A percentile compares a stretch with the other conserved stretches of the same genome.
Evolutionary conservation across 2,888 invertebrate species (phyloP).

Genomic region (Sarcophaga caerulescens): DNA sequence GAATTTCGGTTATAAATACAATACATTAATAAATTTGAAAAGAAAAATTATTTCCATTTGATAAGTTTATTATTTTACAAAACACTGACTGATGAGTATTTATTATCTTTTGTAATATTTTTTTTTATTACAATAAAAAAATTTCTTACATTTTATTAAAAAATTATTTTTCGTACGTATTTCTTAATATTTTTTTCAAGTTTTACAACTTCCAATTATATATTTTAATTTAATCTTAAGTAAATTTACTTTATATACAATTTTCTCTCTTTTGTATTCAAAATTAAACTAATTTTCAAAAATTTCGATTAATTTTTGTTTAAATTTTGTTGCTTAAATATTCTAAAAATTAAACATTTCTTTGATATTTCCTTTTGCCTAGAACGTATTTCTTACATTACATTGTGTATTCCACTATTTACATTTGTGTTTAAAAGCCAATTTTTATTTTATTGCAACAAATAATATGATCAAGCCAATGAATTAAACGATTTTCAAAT

Average conservation of each 20-base stretch:
- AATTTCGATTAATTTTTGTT: background rate
- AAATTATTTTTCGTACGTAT: conserved; percentile 60
- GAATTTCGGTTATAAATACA: background rate
- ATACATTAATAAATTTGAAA: background rate
- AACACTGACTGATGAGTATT: conserved; percentile 49
- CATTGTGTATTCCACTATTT: background rate
- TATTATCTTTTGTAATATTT: conserved; percentile 15
- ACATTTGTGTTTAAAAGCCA: background rate
- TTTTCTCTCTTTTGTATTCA: background rate
- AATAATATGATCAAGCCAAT: background rate
- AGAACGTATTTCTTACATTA: background rate
- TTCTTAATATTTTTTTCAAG: conserved; percentile 29
- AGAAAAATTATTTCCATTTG: conserved; percentile 35
- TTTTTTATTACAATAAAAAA: conserved; percentile 37
- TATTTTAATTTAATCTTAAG: conserved; percentile 10
- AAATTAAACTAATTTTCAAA: conserved; percentile 9
- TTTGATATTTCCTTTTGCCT: conserved; percentile 24
- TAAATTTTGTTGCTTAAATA: conserved; percentile 21
- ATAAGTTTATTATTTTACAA: conserved; percentile 41
- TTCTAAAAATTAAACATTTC: conserved; percentile 34
- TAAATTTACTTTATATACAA: conserved; percentile 50
- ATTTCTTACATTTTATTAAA: conserved; percentile 27
- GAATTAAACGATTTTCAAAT: too few species aligned
- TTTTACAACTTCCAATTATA: conserved; percentile 37
- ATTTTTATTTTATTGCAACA: background rate